Percentiles rank a stretch among this genome's conserved stretches.
These are phyloP conservation scores for Plecotus auritus DNA, from an alignment of 2,113 vertebrate species.

Conservation along the genomic window DNA sequence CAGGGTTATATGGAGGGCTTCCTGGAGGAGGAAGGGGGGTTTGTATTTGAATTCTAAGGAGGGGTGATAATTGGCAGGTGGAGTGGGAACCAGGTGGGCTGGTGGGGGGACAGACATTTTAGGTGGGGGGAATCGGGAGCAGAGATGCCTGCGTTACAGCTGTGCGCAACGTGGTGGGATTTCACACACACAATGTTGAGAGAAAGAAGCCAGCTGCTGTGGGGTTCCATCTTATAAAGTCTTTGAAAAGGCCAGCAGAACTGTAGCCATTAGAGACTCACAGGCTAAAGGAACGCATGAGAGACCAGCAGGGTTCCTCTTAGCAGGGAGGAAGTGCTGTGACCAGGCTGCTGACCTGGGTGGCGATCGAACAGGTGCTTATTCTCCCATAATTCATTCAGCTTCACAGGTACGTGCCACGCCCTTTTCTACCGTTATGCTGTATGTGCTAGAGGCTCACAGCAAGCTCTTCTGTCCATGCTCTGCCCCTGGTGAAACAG, in stretches of 20 bases:
- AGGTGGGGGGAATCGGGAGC: background rate
- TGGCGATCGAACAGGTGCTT: background rate
- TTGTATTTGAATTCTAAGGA: background rate
- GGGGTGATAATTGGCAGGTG: no score
- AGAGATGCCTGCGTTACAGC: background rate
- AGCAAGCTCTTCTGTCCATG: background rate
- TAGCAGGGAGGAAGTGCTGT: fast-evolving
- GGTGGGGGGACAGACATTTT: background rate
- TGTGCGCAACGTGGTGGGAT: fast-evolving
- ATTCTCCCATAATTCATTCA: background rate
- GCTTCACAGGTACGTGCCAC: background rate
- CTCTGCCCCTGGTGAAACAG: background rate
- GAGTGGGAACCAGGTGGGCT: background rate
- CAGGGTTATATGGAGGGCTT: background rate
- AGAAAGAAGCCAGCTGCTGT: background rate
- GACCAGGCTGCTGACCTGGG: no score
- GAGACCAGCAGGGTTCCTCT: background rate
- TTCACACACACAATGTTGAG: background rate
- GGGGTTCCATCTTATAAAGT: background rate
- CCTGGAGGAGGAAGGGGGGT: background rate
- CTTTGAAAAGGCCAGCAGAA: background rate
- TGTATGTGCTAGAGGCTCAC: background rate
- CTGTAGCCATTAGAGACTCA: background rate
- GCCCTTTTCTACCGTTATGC: background rate
- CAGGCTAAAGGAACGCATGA: background rate